Percentiles rank a stretch among this genome's conserved stretches.
Evolutionary conservation across 2,113 vertebrate species (phyloP).

Genomic region (Hemicordylus capensis): DNA sequence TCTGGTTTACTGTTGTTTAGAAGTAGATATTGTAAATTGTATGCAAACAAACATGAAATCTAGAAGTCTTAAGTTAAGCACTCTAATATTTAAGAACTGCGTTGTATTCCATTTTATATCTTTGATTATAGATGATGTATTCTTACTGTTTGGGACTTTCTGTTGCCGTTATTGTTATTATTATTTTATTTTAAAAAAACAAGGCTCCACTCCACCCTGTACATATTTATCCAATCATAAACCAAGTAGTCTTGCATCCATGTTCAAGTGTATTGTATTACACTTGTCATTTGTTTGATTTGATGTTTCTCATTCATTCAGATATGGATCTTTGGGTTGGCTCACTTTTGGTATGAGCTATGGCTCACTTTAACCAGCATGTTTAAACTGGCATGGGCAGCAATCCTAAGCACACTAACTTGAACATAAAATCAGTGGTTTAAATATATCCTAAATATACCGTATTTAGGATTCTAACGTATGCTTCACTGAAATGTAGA

Average conservation of each 20-base stretch:
- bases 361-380: background rate
- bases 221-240: constrained; percentile 1
- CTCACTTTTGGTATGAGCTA: background rate
- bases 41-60: background rate
- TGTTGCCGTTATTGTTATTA: rapidly evolving
- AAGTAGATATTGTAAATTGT: background rate
- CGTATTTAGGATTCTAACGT: background rate
- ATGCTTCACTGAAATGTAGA: background rate
- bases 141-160: background rate
- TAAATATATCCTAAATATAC: too few species aligned
- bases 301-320: background rate
- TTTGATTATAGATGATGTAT: background rate
- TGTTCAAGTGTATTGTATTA: background rate
- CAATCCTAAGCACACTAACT: background rate
- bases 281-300: background rate
- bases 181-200: background rate
- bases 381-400: background rate
- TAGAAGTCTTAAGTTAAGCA: constrained; percentile 31
- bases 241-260: background rate
- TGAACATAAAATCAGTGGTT: background rate
- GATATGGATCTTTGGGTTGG: background rate
- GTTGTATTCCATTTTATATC: rapidly evolving
- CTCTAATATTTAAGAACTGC: background rate
- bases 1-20: background rate
- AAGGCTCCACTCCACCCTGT: background rate